Evolutionary conservation across 2,113 vertebrate species (phyloP), one percentile per base, ranked within the genome.

Genomic region (Hippocampus comes): DNA sequence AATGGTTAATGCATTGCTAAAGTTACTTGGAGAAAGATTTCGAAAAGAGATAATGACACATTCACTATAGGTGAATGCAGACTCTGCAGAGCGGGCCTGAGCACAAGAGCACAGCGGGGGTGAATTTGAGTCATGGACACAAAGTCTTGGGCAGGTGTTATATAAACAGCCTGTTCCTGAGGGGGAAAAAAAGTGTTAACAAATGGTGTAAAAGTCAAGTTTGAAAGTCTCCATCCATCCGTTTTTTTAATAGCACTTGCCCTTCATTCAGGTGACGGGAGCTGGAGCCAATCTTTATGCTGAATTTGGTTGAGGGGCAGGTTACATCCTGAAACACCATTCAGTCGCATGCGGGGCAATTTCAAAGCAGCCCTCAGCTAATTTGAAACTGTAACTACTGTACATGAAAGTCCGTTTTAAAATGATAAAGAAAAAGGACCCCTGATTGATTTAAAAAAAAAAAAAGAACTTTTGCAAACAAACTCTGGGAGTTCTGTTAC

Each of bases 111-210:
- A 72, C 67, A 79, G 77, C 75, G 77, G 78, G 79, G 84, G 76
- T 70, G 74, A 74, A 66, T 60, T 77, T 74, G 65, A 75, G 71
- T 63, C 84, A 64, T 76, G 79, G 71, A 78, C 68, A 53, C 56
- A 10, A 59, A 78, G 74, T 70, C 63, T 78, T 25, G 51, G 67
- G 71, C 73, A 57, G 78, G 86, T 90, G 84, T 89, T 87, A 85
- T 80, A 86, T 81, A 82, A 89, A 87, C 86, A 71, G 46, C 27
- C 61, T 51, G 48, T 51, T 51, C 48, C 15, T 51, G 48, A 51
- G 48, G 15, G 43, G 11, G 10, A 4, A 4, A 46, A 46, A 46
- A 46, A 15, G 61, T 75, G 74, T 81, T 74, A 83, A 83, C 70
- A 12, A 23, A 9, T 57, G n/a, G n/a, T 57, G 10, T 23, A 25